Evolutionary conservation across 2,888 invertebrate species (phyloP), one percentile per base, ranked within the genome.

Genomic region (Troglohyphantes excavatus): DNA sequence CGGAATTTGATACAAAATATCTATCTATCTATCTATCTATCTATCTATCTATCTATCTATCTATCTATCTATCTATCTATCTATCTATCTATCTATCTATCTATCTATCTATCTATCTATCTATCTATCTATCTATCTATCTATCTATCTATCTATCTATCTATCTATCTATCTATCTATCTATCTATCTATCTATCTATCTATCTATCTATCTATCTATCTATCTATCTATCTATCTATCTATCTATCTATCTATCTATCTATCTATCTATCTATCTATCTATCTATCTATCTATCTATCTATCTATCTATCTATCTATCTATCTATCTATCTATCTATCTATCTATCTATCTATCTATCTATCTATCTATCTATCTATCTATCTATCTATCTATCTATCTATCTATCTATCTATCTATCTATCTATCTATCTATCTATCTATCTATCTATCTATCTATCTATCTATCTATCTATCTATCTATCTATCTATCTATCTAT

Each of bases 21-120:
- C 70, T 70, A 70, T 70, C 70, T 70, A 70, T 70, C 70, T 70
- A 70, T 70, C 70, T 70, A 70, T 70, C 70, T 70, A 70, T 70
- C 70, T 70, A 70, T 70, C 70, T 70, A 70, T 70, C 70, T 70
- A 70, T 70, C 70, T 70, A 70, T 70, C 70, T 70, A 70, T 70
- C 70, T 70, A 70, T 70, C 70, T 70, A 70, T 70, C 70, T 70
- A 70, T 70, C 70, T 70, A 70, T 70, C 70, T 70, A 70, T 70
- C 70, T 70, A 70, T 70, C 70, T 70, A 70, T 70, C 70, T 70
- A 70, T 70, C 70, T 70, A 70, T 70, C 70, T 70, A 70, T 70
- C 70, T 70, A 70, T 70, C 70, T 70, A 70, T 70, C 70, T 70
- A 70, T 70, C 70, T 70, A 70, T 70, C 70, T 70, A 70, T 70